These are phyloP conservation scores for Actenoides hombroni DNA, from an alignment of 2,113 vertebrate genomes.

Conservation along the genomic window DNA sequence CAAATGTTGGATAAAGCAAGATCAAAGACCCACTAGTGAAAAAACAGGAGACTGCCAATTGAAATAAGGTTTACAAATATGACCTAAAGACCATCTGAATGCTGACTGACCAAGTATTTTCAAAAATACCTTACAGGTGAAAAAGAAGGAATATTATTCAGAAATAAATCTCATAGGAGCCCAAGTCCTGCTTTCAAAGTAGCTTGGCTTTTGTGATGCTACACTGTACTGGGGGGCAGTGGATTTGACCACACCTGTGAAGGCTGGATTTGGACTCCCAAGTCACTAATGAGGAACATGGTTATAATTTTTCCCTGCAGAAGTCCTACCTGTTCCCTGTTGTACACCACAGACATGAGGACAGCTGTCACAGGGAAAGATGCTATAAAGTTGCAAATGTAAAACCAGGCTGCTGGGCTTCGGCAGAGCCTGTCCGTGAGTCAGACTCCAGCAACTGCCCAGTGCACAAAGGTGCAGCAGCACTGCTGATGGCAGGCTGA, in stretches of 20 bases:
- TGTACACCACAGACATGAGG: background rate
- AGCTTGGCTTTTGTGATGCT: background rate
- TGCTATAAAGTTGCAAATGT: background rate
- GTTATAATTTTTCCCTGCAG: background rate
- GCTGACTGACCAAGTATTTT: background rate
- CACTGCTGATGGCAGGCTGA: background rate
- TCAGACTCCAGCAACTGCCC: background rate
- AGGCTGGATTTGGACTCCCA: background rate
- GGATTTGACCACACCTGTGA: background rate
- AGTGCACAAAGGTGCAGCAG: background rate
- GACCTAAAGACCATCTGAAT: background rate
- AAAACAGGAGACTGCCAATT: background rate
- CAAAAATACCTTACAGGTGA: background rate
- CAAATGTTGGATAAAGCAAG: background rate
- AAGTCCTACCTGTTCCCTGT: background rate
- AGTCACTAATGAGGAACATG: background rate
- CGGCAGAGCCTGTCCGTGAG: accelerated
- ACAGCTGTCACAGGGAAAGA: background rate
- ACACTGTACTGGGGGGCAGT: background rate
- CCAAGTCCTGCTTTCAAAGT: background rate
- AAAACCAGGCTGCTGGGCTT: background rate
- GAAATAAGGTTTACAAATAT: background rate
- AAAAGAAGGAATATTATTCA: background rate
- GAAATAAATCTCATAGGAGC: background rate
- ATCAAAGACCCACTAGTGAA: background rate